These are phyloP conservation scores for Clarias gariepinus DNA, from an alignment of 2,113 vertebrate species.

Conservation along the genomic window DNA sequence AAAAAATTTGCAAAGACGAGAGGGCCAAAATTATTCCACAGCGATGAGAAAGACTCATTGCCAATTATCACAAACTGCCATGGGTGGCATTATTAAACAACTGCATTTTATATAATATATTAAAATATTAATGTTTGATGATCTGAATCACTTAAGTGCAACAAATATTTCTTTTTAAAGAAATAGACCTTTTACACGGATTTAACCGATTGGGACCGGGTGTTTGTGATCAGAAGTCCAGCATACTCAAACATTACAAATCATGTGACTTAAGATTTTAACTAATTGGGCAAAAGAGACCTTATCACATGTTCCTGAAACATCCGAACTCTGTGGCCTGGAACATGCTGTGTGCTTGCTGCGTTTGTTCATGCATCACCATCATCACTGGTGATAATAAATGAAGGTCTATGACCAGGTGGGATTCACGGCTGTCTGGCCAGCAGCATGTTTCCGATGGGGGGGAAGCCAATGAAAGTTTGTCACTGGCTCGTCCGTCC, in stretches of 20 bases:
- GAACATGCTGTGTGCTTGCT: constrained; percentile 50
- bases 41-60: no score
- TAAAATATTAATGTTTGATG: no score
- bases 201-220: background rate
- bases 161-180: no score
- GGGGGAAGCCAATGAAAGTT: constrained; percentile 53
- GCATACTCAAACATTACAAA: background rate
- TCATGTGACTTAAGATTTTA: background rate
- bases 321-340: constrained; percentile 30
- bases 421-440: constrained; percentile 62
- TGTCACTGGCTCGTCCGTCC: background rate
- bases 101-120: no score
- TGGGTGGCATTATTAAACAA: no score
- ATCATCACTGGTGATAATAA: constrained; percentile 62
- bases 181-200: background rate
- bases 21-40: no score
- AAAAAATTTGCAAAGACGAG: no score
- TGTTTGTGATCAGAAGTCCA: background rate
- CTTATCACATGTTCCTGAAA: background rate
- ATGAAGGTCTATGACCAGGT: constrained; percentile 57
- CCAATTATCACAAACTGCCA: no score
- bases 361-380: constrained; percentile 28
- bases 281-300: background rate
- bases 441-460: constrained; percentile 35
- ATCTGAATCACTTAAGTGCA: no score